Base-by-base conservation (phyloP, 2,888 invertebrate genomes). In the Fragum whitleyi region DNA sequence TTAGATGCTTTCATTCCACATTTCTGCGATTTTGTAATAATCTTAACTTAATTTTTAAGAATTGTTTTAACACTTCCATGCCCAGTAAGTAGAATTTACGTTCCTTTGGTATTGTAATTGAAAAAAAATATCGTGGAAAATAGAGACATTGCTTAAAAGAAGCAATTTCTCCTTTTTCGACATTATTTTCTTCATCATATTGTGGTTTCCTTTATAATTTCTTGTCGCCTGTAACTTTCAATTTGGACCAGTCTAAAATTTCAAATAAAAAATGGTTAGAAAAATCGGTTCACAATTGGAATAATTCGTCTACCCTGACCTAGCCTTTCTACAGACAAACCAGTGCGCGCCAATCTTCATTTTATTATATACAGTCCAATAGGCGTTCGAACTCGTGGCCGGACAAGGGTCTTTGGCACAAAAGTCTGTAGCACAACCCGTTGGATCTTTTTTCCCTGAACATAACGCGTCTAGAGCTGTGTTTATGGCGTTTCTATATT, bases 251-350 rank as follows among this genome's bases (percentile, higher is more conserved):
- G n/a, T n/a, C n/a, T n/a, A 6, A 39, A 39, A 39, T 39, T 14
- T 6, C 7, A 9, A 39, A 6, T 9, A 6, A 9, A 6, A 6
- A 39, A 39, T 14, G 14, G 6, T 39, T 39, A 9, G 39, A 9
- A 6, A 14, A 9, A 9, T 39, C 7, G 39, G 39, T 9, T 39
- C 6, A 39, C 14, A n/a, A n/a, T n/a, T n/a, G n/a, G n/a, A n/a
- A n/a, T n/a, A n/a, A n/a, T n/a, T n/a, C n/a, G n/a, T 29, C 32
- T 61, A 61, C 3, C 61, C 61, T 2, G 61, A 61, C 11, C 11
- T 29, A n/a, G 61, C 29, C 19, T 32, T 1, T 71, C 70, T 71
- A 29, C 83, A 77, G n/a, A 74, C 81, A 65, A 82, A 85, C 47
- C 62, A 77, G 26, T 77, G 77, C 26, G 55, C 72, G 26, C 80